Evolutionary conservation across 2,797 vertebrate genomes (phyloP), one percentile per base, ranked within the genome.

Genomic region (Ambastaia sidthimunki): DNA sequence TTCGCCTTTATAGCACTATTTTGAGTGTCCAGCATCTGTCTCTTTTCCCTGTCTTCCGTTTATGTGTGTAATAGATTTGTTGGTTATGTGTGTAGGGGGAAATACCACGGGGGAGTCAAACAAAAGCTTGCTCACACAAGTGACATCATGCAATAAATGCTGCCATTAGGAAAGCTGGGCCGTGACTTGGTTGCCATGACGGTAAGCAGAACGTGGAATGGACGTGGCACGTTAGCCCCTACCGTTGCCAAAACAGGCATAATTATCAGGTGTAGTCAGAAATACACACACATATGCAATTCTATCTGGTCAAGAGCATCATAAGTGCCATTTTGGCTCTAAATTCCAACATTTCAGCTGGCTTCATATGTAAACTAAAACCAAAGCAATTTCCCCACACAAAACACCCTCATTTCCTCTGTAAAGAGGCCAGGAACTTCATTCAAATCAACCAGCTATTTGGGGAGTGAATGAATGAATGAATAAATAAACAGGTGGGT

Each of bases 121-220:
- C 74, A 84, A 81, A 41, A 71, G 78, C 74, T 59, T 57, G 52
- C 72, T 34, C 28, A 57, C 68, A 70, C 74, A 74, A 74, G 80
- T 79, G 82, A 84, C 82, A 80, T 77, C 44, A 74, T 50, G 80
- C 70, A 65, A 76, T 80, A 84, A 86, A 84, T 9, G 62, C 54
- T 66, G 55, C 59, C 78, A 78, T 83, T 84, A 82, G 68, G 72
- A 74, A 44, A 72, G 48, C 11, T 28, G 7, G 28, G 55, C 57
- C 67, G 50, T 7, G 55, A 37, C 16, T 47, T 52, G 83, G 72
- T 78, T 79, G 59, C 74, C 15, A 76, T 85, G 74, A 80, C 11
- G 79, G 71, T 80, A 52, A 70, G 77, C 48, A 60, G 72, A 76
- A 67, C 74, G 48, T 4, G 23, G 47, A 66, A 50, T 57, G 13